A percentile compares a stretch with the other conserved stretches of the same genome.
These are phyloP conservation scores for Petrolisthes manimaculis DNA, from an alignment of 2,888 invertebrate genomes.

Conservation along the genomic window DNA sequence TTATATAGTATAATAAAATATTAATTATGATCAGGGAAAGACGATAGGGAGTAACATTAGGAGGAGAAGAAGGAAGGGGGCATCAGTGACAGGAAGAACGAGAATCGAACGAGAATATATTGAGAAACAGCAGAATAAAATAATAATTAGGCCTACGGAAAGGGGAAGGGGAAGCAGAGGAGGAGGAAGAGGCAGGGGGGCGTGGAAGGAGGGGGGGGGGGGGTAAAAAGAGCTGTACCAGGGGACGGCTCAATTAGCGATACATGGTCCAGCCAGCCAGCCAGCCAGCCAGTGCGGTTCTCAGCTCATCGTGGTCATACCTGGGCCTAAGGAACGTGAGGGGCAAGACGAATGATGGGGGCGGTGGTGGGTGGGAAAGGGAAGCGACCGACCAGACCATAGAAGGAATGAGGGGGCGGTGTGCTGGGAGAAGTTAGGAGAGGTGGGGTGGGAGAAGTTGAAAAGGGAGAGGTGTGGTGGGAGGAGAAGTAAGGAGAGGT, in stretches of 20 bases:
- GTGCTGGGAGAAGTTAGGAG: neutral
- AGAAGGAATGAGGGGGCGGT: neutral
- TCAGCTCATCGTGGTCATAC: slow-evolving; percentile 23
- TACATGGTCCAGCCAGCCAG: slow-evolving; percentile 10
- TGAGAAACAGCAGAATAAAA: too few relatives aligned
- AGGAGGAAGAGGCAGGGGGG: neutral
- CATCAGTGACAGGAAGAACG: too few relatives aligned
- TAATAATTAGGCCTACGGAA: too few relatives aligned
- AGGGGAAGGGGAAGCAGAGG: too few relatives aligned
- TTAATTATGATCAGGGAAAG: too few relatives aligned
- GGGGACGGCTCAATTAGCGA: slow-evolving; percentile 51
- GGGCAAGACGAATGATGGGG: neutral
- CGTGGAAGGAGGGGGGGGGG: neutral
- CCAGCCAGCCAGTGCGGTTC: slow-evolving; percentile 11
- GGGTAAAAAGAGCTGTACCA: neutral
- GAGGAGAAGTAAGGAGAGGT: neutral
- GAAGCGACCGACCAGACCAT: neutral
- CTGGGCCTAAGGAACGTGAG: slow-evolving; percentile 12
- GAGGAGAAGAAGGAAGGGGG: too few relatives aligned
- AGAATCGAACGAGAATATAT: too few relatives aligned
- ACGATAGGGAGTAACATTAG: too few relatives aligned
- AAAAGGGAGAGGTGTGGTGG: neutral
- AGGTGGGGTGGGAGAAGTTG: neutral
- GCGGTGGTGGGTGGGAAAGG: neutral
- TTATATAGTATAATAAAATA: too few relatives aligned